phyloP scores from a whole-genome alignment of 2,797 vertebrate genomes.

The Furcifer pardalis region DNA sequence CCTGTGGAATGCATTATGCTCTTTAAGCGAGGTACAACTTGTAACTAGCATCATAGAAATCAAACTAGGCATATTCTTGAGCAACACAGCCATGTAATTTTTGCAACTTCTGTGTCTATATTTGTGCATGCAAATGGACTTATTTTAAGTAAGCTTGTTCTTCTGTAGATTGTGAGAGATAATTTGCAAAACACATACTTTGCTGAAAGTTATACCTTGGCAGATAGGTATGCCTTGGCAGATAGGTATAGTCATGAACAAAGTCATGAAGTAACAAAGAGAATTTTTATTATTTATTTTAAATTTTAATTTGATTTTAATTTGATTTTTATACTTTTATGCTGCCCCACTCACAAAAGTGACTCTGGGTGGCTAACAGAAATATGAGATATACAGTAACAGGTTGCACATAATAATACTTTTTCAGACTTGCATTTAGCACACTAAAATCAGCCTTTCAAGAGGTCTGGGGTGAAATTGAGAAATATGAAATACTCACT shows the following conservation, averaged over 20 bases:
- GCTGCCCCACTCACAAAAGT: no score
- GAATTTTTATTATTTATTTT: background rate
- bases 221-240: conserved; percentile 27
- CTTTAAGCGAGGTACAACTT: no score
- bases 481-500: rapidly evolving
- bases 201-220: conserved; percentile 47
- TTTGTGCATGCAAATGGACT: conserved; percentile 46
- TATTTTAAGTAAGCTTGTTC: conserved; percentile 35
- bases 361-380: no score
- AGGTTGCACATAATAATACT: no score
- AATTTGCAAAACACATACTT: background rate
- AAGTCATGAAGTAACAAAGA: background rate
- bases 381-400: no score
- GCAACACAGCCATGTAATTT: background rate
- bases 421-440: background rate
- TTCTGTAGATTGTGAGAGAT: background rate
- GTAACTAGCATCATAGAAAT: background rate
- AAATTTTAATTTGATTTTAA: no score
- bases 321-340: no score
- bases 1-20: no score
- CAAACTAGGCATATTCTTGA: conserved; percentile 8
- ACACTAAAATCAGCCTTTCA: background rate
- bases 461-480: conserved; percentile 25
- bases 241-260: no score
- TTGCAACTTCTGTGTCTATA: conserved; percentile 9